Evolutionary conservation across 2,888 invertebrate genomes (phyloP), one percentile per base, ranked within the genome.

Genomic region (Artemia sinica): DNA sequence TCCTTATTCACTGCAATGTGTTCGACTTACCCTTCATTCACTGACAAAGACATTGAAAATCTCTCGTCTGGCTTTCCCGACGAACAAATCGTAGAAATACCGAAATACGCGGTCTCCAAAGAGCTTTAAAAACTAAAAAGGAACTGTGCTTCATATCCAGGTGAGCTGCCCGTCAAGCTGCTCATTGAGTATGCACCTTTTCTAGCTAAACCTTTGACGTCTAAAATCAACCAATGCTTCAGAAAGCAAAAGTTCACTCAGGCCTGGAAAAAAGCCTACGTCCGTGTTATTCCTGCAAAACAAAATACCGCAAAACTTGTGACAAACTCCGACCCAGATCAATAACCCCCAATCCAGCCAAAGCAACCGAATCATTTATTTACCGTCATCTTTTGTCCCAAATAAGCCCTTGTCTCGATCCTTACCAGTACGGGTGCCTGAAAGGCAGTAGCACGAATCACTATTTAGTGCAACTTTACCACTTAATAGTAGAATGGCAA

Each of bases 381-480:
- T 12, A 52, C 52, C 52, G 52, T 52, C 13, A 52, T 13, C 52
- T 52, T 52, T 52, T n/a, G 52, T 52, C 52, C 13, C 52, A 52
- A 52, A 52, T 52, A 52, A n/a, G 52, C 52, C 52, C 52, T 52
- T 52, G 52, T n/a, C 12, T 52, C n/a, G 52, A 52, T n/a, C 52
- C 52, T 52, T 52, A 52, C 52, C 52, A 52, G 52, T 52, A 52
- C 52, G 52, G 52, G 52, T 52, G 52, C 52, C 52, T 52, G 12
- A 52, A 12, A 52, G 52, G 52, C n/a, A 52, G 52, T n/a, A 52
- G 52, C n/a, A 52, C 52, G 52, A 52, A 12, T 52, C 52, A 52
- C 52, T 52, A 52, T n/a, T 52, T 52, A 52, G 12, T 52, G 2
- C 52, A n/a, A n/a, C 52, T 52, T 52, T 52, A 52, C 52, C 1